Evolutionary conservation across 1,140 invertebrate genomes (phyloP).

Genomic region (Lasaia peninsularis): DNA sequence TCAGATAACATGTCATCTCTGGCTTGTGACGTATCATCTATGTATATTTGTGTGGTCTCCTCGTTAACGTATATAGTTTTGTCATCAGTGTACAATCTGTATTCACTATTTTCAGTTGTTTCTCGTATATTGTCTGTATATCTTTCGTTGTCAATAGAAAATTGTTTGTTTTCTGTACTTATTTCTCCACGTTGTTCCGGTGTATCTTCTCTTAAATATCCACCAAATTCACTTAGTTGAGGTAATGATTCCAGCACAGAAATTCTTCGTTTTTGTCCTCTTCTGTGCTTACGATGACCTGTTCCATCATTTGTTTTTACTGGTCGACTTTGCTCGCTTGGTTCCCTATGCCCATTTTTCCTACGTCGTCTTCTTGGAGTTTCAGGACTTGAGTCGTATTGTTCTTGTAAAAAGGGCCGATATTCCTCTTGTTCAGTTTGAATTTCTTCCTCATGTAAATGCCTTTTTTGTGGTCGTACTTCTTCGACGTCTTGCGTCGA

Average conservation of each 20-base stretch:
- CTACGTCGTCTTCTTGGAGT: conserved; percentile 40
- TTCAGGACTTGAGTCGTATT: conserved; percentile 19
- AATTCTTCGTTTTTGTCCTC: conserved; percentile 59
- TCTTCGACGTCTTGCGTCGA: conserved; percentile 30
- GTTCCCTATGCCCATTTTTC: conserved; percentile 39
- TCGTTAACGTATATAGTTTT: background rate
- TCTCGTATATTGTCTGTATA: background rate
- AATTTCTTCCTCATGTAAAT: conserved; percentile 31
- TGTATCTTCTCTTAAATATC: conserved; percentile 20
- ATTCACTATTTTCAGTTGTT: background rate
- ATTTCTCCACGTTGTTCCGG: conserved; percentile 15
- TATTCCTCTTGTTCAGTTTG: conserved; percentile 24
- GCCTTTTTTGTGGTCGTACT: conserved; percentile 34
- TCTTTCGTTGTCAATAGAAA: background rate
- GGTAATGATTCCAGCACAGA: conserved; percentile 36
- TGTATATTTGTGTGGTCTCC: background rate
- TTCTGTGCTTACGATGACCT: conserved; percentile 47
- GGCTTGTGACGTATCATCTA: background rate
- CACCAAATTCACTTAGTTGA: conserved; percentile 45
- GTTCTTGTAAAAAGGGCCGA: conserved; percentile 11
- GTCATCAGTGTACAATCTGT: background rate
- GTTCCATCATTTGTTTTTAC: conserved; percentile 36
- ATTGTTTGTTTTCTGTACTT: conserved; percentile 10
- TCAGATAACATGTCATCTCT: background rate
- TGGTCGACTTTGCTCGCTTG: conserved; percentile 23